Base-by-base conservation (phyloP, 1,140 invertebrate genomes). In the Lasioglossum albipes region DNA sequence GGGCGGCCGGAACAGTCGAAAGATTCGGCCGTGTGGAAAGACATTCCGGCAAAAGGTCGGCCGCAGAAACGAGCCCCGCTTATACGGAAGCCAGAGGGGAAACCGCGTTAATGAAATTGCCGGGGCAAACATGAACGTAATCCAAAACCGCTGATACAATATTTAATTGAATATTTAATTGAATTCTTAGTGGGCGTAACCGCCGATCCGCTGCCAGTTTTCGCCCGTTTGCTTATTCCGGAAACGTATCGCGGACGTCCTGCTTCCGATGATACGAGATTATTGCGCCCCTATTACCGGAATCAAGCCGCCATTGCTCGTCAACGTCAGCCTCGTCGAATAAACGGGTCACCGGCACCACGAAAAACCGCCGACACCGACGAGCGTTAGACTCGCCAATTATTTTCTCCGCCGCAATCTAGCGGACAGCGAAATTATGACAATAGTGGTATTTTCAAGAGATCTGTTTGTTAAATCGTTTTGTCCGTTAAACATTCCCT, bases 111-210 rank as follows among this genome's bases (percentile, higher is more conserved):
- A 88, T 88, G 86, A 86, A 87, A 85, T 88, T 88, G 83, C 78
- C 70, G 62, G 78, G 62, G 79, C 79, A 81, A 84, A 84, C 79
- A 84, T 52, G 68, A 65, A 69, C 80, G 75, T 80, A 81, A 87
- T 82, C 71, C 83, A 74, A 84, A 81, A 80, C 79, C 77, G 72
- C 84, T 88, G 83, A 90, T 91, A 85, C 85, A 90, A 89, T 90
- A 91, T 91, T 91, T 90, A 91, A 90, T 88, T 86, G 85, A 89
- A 91, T 90, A 91, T 91, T 91, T 90, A 91, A 90, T 88, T 87
- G 85, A 89, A 91, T 90, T 90, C 87, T 91, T 91, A 91, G 85
- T 65, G 71, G 69, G 59, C 72, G 68, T 66, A 76, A 71, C 74
- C 79, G 52, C 64, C 68, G 49, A 36, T 45, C 27, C 27, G 18